Percentiles rank a stretch among this genome's conserved stretches.
These are phyloP conservation scores for Iphiclides podalirius DNA, from an alignment of 2,888 invertebrate species.

Conservation along the genomic window DNA sequence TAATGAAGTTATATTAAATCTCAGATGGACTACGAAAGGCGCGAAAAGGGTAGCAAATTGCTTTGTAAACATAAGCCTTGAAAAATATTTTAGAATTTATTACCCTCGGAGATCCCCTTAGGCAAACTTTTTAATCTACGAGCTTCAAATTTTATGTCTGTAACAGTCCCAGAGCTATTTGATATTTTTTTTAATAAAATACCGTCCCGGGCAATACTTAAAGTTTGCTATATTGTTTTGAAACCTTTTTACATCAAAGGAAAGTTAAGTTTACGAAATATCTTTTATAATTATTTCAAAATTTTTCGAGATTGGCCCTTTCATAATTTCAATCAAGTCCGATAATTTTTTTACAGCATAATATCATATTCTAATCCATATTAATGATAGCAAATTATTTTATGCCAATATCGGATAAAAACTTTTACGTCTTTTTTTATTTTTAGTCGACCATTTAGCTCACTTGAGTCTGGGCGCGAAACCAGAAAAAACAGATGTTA, in stretches of 20 bases:
- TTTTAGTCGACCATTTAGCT: too few relatives aligned
- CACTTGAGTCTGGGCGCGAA: too few relatives aligned
- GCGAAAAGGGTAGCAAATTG: slow-evolving; percentile 47
- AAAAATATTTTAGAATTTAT: slow-evolving; percentile 32
- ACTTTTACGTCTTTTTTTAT: too few relatives aligned
- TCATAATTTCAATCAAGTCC: too few relatives aligned
- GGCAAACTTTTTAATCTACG: slow-evolving; percentile 24
- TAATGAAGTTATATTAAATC: slow-evolving; percentile 53
- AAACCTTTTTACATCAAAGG: slow-evolving; percentile 10
- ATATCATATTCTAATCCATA: too few relatives aligned
- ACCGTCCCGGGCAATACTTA: slow-evolving; percentile 7
- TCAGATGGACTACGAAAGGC: slow-evolving; percentile 40
- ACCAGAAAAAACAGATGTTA: too few relatives aligned
- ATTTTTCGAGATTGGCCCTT: too few relatives aligned
- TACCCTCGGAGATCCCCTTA: slow-evolving; percentile 17
- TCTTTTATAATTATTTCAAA: background rate
- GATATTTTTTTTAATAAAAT: slow-evolving; percentile 23
- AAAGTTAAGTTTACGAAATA: slow-evolving; percentile 1
- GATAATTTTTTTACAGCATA: too few relatives aligned
- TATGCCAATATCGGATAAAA: too few relatives aligned
- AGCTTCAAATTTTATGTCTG: slow-evolving; percentile 22
- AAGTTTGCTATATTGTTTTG: slow-evolving; percentile 15
- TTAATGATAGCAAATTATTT: too few relatives aligned
- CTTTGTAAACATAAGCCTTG: slow-evolving; percentile 42
- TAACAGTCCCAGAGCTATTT: slow-evolving; percentile 21